phyloP scores from a whole-genome alignment of 2,888 invertebrate genomes.

The Alloplasta piceator region DNA sequence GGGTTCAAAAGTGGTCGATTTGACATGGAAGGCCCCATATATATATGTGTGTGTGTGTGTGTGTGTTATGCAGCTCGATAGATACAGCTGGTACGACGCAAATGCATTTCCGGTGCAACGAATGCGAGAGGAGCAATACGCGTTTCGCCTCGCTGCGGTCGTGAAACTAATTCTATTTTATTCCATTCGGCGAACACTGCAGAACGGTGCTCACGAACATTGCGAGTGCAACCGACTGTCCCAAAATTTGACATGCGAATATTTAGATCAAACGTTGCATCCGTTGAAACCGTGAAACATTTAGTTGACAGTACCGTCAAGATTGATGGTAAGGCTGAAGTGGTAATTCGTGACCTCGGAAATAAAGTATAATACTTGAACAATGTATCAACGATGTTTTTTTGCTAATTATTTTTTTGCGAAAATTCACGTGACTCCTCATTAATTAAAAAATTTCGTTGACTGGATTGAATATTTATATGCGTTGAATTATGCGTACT shows the following conservation, averaged over 20 bases:
- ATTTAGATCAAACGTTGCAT: slow-evolving; percentile 28
- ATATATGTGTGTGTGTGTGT: background rate
- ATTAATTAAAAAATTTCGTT: too few relatives aligned
- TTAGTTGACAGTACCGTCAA: background rate
- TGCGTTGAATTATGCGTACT: too few relatives aligned
- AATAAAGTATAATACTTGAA: too few relatives aligned
- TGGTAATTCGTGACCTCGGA: too few relatives aligned
- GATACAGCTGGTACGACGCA: slow-evolving; percentile 32
- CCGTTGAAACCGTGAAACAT: slow-evolving; percentile 19
- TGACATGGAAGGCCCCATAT: too few relatives aligned
- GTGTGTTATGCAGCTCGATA: background rate
- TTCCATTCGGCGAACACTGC: slow-evolving; percentile 45
- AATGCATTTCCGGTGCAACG: slow-evolving; percentile 54
- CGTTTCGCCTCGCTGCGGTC: slow-evolving; percentile 38
- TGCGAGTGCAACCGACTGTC: slow-evolving; percentile 47
- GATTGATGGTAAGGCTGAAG: too few relatives aligned
- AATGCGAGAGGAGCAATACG: slow-evolving; percentile 43
- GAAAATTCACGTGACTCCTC: too few relatives aligned
- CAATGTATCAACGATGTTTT: too few relatives aligned
- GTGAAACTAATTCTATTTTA: slow-evolving; percentile 54
- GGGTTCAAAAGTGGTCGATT: too few relatives aligned
- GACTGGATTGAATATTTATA: too few relatives aligned
- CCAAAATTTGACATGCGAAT: slow-evolving; percentile 46
- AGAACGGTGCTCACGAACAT: slow-evolving; percentile 22
- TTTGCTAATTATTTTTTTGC: too few relatives aligned